These are phyloP conservation scores for Chrysoperla carnea DNA, from an alignment of 1,140 invertebrate species.

Conservation along the genomic window DNA sequence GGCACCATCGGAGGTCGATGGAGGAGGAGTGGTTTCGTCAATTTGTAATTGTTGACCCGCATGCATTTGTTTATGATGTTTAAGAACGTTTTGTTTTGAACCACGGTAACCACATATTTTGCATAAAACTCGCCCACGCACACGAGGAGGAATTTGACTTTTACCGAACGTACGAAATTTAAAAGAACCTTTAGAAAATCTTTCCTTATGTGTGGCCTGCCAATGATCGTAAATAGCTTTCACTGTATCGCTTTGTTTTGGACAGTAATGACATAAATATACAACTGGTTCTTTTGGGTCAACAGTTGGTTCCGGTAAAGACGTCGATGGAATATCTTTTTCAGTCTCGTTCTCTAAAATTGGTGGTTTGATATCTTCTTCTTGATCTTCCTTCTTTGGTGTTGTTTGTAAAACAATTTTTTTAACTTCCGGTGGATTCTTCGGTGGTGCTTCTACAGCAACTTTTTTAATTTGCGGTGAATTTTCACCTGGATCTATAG, in stretches of 20 bases:
- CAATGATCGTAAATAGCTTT: not conserved
- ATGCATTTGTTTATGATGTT: not conserved
- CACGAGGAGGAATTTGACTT: not conserved
- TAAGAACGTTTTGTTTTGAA: not conserved
- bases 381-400: no score
- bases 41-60: not conserved
- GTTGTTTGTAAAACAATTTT: no score
- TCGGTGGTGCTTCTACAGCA: no score
- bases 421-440: no score
- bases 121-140: not conserved
- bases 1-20: no score
- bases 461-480: no score
- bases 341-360: no score
- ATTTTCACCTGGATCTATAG: no score
- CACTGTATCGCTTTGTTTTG: not conserved
- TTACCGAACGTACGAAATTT: not conserved
- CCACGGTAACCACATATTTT: not conserved
- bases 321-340: no score
- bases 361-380: no score
- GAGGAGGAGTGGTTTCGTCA: not conserved
- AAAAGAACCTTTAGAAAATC: not conserved
- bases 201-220: not conserved
- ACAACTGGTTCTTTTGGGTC: not conserved
- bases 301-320: no score
- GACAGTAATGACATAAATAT: not conserved